Conservation (phyloP, 2,888 invertebrate species). For the Heliothis peltigera region DNA sequence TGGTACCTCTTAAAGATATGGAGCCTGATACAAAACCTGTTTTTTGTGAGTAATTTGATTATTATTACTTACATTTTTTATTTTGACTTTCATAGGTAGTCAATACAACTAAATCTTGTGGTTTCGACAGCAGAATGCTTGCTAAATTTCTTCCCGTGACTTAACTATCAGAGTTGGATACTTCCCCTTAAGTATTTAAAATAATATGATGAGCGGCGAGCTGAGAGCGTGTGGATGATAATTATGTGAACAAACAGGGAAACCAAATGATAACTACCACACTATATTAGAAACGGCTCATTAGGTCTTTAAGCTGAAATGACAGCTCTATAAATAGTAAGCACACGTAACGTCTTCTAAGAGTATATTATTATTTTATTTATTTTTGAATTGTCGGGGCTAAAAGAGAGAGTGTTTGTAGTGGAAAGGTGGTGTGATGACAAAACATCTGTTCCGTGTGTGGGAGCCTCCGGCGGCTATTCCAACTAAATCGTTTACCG, state of each 20-base stretch:
- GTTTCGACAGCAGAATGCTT: not conserved
- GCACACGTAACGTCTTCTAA: conserved; percentile 72
- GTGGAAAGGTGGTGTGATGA: conserved; percentile 75
- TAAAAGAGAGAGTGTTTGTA: conserved; percentile 76
- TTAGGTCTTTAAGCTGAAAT: conserved; percentile 87
- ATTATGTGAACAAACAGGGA: conserved; percentile 84
- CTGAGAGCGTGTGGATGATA: conserved; percentile 71
- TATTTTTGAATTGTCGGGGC: conserved; percentile 76
- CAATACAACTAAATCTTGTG: no score
- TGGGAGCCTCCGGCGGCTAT: conserved; percentile 71
- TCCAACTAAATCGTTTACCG: conserved; percentile 83
- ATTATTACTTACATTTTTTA: no score
- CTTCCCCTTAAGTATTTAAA: conserved; percentile 37
- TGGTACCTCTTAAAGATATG: no score
- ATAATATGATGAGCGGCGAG: conserved; percentile 44
- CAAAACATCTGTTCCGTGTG: conserved; percentile 85
- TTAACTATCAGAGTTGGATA: not conserved
- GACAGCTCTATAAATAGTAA: conserved; percentile 87
- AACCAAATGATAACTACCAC: conserved; percentile 81
- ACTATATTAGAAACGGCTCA: conserved; percentile 87
- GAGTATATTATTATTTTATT: conserved; percentile 75
- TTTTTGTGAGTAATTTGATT: no score
- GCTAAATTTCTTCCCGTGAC: not conserved
- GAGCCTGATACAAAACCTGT: no score
- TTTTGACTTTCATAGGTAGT: no score